A percentile compares a stretch with the other conserved stretches of the same genome.
These are phyloP conservation scores for Battus philenor DNA, from an alignment of 1,140 invertebrate species.

Conservation along the genomic window DNA sequence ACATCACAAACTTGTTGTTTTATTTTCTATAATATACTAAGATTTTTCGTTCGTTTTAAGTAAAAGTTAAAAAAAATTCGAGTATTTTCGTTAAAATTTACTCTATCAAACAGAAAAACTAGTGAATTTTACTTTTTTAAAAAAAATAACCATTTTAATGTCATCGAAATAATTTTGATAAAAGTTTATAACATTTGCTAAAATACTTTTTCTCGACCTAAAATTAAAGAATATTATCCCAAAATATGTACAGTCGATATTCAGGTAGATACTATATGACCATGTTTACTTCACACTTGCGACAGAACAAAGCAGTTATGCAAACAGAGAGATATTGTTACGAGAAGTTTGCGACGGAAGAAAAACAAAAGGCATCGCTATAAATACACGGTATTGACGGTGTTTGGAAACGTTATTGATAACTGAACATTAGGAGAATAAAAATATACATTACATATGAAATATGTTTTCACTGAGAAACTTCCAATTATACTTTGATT, in stretches of 20 bases:
- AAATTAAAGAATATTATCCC: too few species aligned
- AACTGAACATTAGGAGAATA: slow-evolving; percentile 3
- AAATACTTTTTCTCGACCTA: too few species aligned
- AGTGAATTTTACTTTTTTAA: too few species aligned
- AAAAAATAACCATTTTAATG: too few species aligned
- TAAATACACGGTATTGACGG: slow-evolving; percentile 27
- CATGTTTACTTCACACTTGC: slow-evolving; percentile 36
- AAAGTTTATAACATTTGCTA: too few species aligned
- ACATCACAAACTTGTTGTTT: slow-evolving; percentile 9
- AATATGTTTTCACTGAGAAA: too few species aligned
- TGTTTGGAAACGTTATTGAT: slow-evolving; percentile 20
- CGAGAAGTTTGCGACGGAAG: slow-evolving; percentile 43
- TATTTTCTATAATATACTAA: slow-evolving; percentile 10
- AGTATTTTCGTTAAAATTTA: too few species aligned
- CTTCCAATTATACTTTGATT: too few species aligned
- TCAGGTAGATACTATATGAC: slow-evolving; percentile 36
- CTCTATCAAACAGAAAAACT: too few species aligned
- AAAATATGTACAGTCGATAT: slow-evolving; percentile 3
- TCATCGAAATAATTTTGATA: too few species aligned
- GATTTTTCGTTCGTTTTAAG: slow-evolving; percentile 10
- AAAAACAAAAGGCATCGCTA: slow-evolving; percentile 46
- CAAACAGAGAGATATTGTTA: slow-evolving; percentile 54
- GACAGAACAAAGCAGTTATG: slow-evolving; percentile 43
- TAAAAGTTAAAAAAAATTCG: too few species aligned
- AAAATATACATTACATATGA: too few species aligned